phyloP scores from a whole-genome alignment of 2,113 vertebrate genomes.

The Ondatra zibethicus region DNA sequence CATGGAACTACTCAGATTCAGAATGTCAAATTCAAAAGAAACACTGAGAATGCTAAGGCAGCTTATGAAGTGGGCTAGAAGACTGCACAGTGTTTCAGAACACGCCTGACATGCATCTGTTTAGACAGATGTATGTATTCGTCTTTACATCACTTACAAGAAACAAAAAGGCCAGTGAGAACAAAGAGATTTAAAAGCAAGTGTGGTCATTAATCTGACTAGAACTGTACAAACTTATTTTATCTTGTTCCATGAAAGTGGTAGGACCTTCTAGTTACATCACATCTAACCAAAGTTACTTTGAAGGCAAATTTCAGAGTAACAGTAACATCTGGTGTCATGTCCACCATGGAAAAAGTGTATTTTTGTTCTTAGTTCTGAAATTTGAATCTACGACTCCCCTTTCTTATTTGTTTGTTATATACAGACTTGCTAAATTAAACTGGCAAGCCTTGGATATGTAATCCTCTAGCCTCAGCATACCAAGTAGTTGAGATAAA shows the following conservation, averaged over 20 bases:
- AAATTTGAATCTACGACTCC: neutral
- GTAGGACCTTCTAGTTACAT: neutral
- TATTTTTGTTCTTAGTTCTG: neutral
- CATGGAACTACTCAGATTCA: neutral
- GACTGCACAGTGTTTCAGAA: neutral
- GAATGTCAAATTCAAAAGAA: constrained; percentile 30
- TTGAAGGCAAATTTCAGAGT: neutral
- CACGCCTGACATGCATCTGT: neutral
- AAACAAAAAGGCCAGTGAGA: neutral
- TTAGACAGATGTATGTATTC: neutral
- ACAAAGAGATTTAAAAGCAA: neutral
- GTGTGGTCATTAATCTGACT: neutral
- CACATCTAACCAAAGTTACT: constrained; percentile 12
- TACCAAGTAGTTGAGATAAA: neutral
- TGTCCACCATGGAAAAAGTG: neutral
- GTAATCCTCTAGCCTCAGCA: neutral
- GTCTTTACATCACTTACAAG: neutral
- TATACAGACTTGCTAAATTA: neutral
- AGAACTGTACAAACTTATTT: neutral
- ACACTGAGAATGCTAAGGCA: neutral
- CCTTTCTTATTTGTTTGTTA: neutral
- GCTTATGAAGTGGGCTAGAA: neutral
- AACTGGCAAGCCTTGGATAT: neutral
- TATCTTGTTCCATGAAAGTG: constrained; percentile 26
- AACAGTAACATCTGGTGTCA: constrained; percentile 10